Base-by-base conservation (phyloP, 2,113 vertebrate species). In the Oryzias javanicus region DNA sequence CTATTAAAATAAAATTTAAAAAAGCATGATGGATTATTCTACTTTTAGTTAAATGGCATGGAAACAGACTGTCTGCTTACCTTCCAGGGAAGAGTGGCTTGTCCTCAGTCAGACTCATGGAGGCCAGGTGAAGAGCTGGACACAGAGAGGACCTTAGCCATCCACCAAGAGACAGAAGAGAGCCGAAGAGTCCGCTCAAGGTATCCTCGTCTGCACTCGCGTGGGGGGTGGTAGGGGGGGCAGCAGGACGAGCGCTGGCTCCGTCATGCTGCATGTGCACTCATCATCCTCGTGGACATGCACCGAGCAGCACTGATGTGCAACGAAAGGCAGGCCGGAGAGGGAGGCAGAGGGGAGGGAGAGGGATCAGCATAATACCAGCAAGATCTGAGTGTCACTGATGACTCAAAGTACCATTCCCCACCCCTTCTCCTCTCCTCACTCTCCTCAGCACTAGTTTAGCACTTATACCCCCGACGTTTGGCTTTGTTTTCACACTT, bases 61-160 rank as follows among this genome's bases (percentile, higher is more conserved):
- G 6, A 69, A 52, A 57, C 25, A 40, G 12, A 64, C 45, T 14
- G 17, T 42, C 49, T 54, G 24, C 88, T 86, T 88, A 88, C 87
- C 86, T 88, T 90, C 75, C 74, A 76, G 73, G 80, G 74, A 81
- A 64, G 72, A 44, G 60, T 71, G 59, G 35, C 22, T 67, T 67
- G 68, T 82, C 75, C 78, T 87, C 81, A 83, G 25, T 62, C 77
- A 87, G 76, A 86, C 81, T 86, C 87, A 89, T 89, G 83, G 78
- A 84, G 81, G 67, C 82, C 78, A 69, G 76, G 65, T 82, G 68
- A 47, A 80, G 72, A 83, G 62, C 64, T 53, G 71, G 66, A 70
- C 50, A 42, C 46, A 44, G 60, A 55, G 64, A 78, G 56, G 65
- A 86, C 81, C 64, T 58, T 29, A 68, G 24, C 50, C 73, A 64